Percentiles rank a stretch among this genome's conserved stretches.
These are phyloP conservation scores for Chrysotoxum bicinctum DNA, from an alignment of 2,888 invertebrate species.

Conservation along the genomic window DNA sequence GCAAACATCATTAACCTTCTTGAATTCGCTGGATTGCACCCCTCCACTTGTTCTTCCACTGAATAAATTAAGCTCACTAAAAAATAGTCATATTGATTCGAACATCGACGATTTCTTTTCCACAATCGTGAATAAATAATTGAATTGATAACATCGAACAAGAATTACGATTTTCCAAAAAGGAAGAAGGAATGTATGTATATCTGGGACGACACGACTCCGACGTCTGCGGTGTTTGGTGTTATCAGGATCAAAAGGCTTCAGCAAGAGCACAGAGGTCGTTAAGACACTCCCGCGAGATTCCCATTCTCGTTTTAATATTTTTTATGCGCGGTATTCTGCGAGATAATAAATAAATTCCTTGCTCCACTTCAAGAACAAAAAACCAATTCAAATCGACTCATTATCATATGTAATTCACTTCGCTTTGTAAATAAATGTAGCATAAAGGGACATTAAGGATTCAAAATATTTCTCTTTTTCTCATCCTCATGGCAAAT, in stretches of 20 bases:
- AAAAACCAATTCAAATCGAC: conserved; percentile 67
- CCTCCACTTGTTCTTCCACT: not conserved
- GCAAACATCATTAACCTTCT: conserved; percentile 33
- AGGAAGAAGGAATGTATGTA: not conserved
- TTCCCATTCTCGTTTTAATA: conserved; percentile 10
- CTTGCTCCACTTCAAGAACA: conserved; percentile 10
- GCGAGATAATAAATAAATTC: conserved; percentile 60
- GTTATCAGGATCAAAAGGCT: conserved; percentile 68
- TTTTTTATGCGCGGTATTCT: not conserved
- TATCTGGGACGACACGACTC: conserved; percentile 10
- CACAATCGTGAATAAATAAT: conserved; percentile 62
- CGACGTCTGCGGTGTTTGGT: conserved; percentile 9
- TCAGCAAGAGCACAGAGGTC: conserved; percentile 51
- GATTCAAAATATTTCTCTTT: conserved; percentile 56
- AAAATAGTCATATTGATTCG: conserved; percentile 65
- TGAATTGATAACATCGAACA: conserved; percentile 65
- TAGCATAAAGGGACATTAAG: conserved; percentile 72
- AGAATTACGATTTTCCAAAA: conserved; percentile 47
- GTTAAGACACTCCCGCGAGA: conserved; percentile 70
- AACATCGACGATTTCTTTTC: conserved; percentile 40
- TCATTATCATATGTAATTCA: conserved; percentile 73
- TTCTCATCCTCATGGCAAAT: conserved; percentile 2
- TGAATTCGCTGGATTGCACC: not conserved
- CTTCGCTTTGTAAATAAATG: conserved; percentile 68
- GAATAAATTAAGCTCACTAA: conserved; percentile 63